Base-by-base conservation (phyloP, 2,888 invertebrate species). In the Temnothorax ravouxi region DNA sequence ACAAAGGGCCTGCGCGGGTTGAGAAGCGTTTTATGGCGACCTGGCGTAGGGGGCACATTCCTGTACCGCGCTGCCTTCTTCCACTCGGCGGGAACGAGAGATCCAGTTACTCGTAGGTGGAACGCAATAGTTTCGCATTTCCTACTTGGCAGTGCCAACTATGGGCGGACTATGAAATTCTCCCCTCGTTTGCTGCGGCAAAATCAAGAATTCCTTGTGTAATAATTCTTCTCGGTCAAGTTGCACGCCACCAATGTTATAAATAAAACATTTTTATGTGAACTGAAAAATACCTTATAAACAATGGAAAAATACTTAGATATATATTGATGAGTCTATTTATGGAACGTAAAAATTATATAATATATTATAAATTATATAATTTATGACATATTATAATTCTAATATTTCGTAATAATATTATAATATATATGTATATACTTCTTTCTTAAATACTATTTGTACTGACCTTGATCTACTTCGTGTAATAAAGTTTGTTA, bases 101-200 rank as follows among this genome's bases (percentile, higher is more conserved):
- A 88, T 88, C 87, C 86, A 88, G 84, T 89, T 89, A 89, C 34
- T 34, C 84, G 86, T 89, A 85, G 89, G 84, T 83, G 86, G 85
- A 84, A 81, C 84, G 84, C 82, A 86, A 88, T 86, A 89, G 86
- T 86, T 89, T 84, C 47, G 79, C 74, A 50, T 76, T 75, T 86
- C 69, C 81, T 79, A 74, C 67, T 52, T 54, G 75, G 66, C 81
- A 64, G n/a, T 29, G 47, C 25, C 59, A 4, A 41, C 18, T 11
- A 71, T 21, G 71, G 44, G 34, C 21, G 66, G 34, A 54, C 69
- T 44, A 69, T 52, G 77, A 44, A 50, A 41, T 34, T 71, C 18
- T 56, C 8, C 13, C 5, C 21, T 56, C 13, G 15, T 29, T 56
- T 44, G 15, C 64, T 44, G 29, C 29, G 3, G 34, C 21, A 18